A percentile compares a stretch with the other conserved stretches of the same genome.
Evolutionary conservation across 2,888 invertebrate species (phyloP).

Genomic region (Sericinus montela): DNA sequence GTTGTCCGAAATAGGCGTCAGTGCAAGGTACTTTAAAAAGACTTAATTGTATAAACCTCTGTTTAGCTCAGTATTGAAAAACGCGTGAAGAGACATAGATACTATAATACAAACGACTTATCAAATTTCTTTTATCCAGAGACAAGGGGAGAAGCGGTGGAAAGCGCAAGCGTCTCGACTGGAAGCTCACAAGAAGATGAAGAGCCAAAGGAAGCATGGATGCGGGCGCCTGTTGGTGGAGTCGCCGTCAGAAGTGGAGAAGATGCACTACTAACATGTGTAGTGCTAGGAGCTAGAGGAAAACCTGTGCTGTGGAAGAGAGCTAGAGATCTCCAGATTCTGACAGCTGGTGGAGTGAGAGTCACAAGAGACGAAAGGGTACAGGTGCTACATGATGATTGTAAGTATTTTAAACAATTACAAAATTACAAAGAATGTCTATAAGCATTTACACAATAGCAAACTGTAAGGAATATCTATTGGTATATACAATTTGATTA

Average conservation of each 20-base stretch:
- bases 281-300: conserved; percentile 84
- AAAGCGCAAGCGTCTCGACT: conserved; percentile 46
- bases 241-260: conserved; percentile 79
- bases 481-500: too few species aligned
- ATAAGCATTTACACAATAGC: too few species aligned
- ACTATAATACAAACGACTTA: too few species aligned
- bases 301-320: conserved; percentile 89
- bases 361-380: conserved; percentile 87
- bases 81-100: too few species aligned
- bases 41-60: too few species aligned
- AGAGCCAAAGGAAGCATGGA: conserved; percentile 56
- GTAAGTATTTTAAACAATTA: conserved; percentile 62
- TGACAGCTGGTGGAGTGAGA: conserved; percentile 87
- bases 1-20: too few species aligned
- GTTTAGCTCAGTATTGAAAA: too few species aligned
- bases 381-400: conserved; percentile 86
- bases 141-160: conserved; percentile 39
- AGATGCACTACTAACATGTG: conserved; percentile 89
- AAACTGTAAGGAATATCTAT: too few species aligned
- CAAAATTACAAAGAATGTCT: too few species aligned
- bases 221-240: conserved; percentile 59
- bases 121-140: conserved; percentile 16
- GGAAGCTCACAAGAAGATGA: conserved; percentile 54
- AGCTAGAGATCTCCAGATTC: conserved; percentile 82
- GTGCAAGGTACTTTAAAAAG: too few species aligned